These are phyloP conservation scores for Chymomyza amoena DNA, from an alignment of 2,888 invertebrate species.

Conservation along the genomic window DNA sequence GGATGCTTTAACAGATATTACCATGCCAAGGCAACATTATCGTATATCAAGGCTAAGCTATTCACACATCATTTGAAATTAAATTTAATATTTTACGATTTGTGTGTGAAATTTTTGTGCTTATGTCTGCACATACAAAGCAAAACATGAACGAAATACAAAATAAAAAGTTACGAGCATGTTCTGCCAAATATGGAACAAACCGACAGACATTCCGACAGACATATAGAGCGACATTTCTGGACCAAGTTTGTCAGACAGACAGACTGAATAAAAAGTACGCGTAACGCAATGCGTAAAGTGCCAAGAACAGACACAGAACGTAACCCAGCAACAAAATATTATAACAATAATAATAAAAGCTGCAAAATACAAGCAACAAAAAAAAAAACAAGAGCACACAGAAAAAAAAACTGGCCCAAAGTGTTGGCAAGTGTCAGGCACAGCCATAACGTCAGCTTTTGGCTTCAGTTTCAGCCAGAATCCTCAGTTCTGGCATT, in stretches of 20 bases:
- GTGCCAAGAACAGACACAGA: slow-evolving; percentile 49
- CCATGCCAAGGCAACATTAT: slow-evolving; percentile 37
- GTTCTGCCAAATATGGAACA: slow-evolving; percentile 36
- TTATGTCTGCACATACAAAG: slow-evolving; percentile 24
- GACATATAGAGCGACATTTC: not conserved
- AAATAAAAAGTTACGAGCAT: slow-evolving; percentile 55
- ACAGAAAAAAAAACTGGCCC: slow-evolving; percentile 45
- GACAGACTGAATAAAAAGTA: slow-evolving; percentile 31
- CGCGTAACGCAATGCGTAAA: slow-evolving; percentile 63
- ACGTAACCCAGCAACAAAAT: slow-evolving; percentile 29
- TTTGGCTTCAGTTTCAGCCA: not conserved
- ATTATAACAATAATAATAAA: slow-evolving; percentile 72
- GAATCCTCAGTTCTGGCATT: slow-evolving; percentile 14
- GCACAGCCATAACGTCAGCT: slow-evolving; percentile 49
- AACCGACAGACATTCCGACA: not conserved
- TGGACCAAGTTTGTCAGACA: not conserved
- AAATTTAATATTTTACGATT: slow-evolving; percentile 74
- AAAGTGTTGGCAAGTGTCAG: slow-evolving; percentile 73
- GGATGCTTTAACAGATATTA: not conserved
- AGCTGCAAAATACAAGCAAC: slow-evolving; percentile 53
- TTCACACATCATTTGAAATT: slow-evolving; percentile 75
- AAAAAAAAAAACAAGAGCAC: slow-evolving; percentile 45
- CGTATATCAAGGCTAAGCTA: slow-evolving; percentile 64
- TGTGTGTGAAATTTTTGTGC: slow-evolving; percentile 37
- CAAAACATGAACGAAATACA: slow-evolving; percentile 38